These are phyloP conservation scores for Sussaba pulchella DNA, from an alignment of 2,888 invertebrate species.

Conservation along the genomic window DNA sequence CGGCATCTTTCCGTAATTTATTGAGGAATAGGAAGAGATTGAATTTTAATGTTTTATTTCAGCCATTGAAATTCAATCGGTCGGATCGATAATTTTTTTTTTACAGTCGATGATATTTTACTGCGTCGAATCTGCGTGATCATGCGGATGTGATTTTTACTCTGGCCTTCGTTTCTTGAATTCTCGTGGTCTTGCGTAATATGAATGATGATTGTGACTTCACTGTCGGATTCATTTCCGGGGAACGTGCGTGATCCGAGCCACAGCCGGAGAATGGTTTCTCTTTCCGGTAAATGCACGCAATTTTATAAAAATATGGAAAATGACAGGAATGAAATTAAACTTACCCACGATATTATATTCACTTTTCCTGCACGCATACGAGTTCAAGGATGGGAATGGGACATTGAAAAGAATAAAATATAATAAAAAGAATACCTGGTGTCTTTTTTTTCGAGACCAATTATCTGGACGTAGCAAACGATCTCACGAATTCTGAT, in stretches of 20 bases:
- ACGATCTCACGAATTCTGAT: too few species aligned
- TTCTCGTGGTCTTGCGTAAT: neutral
- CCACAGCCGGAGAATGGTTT: constrained; percentile 3
- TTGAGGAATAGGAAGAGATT: too few species aligned
- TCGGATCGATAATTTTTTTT: neutral
- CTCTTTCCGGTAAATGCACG: constrained; percentile 10
- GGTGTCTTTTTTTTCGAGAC: too few species aligned
- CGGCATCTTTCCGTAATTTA: too few species aligned
- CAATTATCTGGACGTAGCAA: too few species aligned
- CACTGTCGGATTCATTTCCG: constrained; percentile 18
- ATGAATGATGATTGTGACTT: constrained; percentile 60
- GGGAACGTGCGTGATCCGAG: constrained; percentile 11
- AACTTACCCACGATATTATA: constrained; percentile 8
- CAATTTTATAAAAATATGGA: constrained; percentile 10
- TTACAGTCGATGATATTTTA: too few species aligned
- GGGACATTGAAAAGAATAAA: neutral
- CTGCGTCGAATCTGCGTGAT: too few species aligned
- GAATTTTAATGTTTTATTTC: too few species aligned
- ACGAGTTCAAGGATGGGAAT: neutral
- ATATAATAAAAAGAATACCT: neutral
- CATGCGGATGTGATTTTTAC: too few species aligned
- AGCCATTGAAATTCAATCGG: neutral
- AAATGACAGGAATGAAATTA: constrained; percentile 6
- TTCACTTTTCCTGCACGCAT: neutral
- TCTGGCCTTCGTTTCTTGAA: too few species aligned